A percentile compares a stretch with the other conserved stretches of the same genome.
Evolutionary conservation across 2,113 vertebrate genomes (phyloP).

Genomic region (Pedetes capensis): DNA sequence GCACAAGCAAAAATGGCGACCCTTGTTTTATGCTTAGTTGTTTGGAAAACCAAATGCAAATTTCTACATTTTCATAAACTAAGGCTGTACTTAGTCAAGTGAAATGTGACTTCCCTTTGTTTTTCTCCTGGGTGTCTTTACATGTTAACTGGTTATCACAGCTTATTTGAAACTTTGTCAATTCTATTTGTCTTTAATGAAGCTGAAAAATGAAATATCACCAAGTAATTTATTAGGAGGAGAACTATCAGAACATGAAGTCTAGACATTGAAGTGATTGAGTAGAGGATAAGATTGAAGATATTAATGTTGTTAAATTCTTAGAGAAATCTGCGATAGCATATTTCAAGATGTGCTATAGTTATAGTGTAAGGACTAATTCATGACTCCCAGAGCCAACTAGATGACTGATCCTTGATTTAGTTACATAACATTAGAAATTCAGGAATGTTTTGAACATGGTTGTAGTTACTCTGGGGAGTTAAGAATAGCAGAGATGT

Average conservation of each 20-base stretch:
- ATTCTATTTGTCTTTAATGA: neutral
- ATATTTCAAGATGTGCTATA: neutral
- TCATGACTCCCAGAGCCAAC: neutral
- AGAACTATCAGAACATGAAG: neutral
- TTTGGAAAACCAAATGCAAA: slow-evolving; percentile 34
- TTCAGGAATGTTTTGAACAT: neutral
- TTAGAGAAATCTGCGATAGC: neutral
- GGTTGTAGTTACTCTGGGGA: neutral
- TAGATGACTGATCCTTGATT: neutral
- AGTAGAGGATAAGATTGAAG: neutral
- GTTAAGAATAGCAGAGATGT: neutral
- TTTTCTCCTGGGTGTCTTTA: neutral
- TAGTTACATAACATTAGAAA: neutral
- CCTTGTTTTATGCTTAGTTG: neutral
- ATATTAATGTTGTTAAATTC: neutral
- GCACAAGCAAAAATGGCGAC: neutral
- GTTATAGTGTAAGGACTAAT: neutral
- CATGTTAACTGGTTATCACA: neutral
- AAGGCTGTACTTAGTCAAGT: neutral
- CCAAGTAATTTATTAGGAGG: neutral
- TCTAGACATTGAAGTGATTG: neutral
- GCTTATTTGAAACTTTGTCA: slow-evolving; percentile 29
- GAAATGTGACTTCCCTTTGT: neutral
- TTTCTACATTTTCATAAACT: slow-evolving; percentile 35
- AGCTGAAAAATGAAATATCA: slow-evolving; percentile 10